Base-by-base conservation (phyloP, 2,888 invertebrate species). In the Drosophila algonquin region DNA sequence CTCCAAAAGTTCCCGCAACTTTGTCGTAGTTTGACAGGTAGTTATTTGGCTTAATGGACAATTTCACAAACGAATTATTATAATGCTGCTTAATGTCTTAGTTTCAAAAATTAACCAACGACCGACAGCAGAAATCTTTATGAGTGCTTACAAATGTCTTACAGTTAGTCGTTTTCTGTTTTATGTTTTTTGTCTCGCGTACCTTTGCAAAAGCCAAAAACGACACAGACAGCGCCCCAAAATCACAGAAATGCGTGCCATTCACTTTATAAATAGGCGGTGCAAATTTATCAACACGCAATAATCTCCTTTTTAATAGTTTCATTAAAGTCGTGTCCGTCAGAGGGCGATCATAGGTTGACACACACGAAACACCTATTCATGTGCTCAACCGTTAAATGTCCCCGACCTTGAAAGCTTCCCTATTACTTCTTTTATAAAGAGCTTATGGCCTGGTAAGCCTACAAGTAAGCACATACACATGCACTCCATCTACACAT, bases 381-480 rank as follows among this genome's bases (percentile, higher is more conserved):
- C 30, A 52, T 58, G 46, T 51, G 35, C 35, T 47, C 18, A 69
- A 69, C 67, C 67, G 78, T 82, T 69, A 76, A 79, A 59, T 53
- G 73, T 53, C 47, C 61, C 76, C 47, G 71, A 58, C 83, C 83
- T 86, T 83, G 76, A 80, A 71, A 86, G 68, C 80, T 87, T 86
- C 86, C 86, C 83, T 74, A 82, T 78, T 73, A 82, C 77, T 74
- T 56, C 54, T 57, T 45, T 16, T 50, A 50, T 70, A 68, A 53
- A 57, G 54, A 51, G 54, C 48, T 69, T 69, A 70, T 30, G 48
- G 32, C 24, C 35, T 16, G 51, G 58, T 75, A 81, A 77, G 62
- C 68, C 73, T 27, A 72, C 73, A 71, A 73, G 40, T 55, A 73
- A 73, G 75, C 40, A 83, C 65, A 73, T 56, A 47, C 44, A 48